Base-by-base conservation (phyloP, 2,113 vertebrate species). In the Camelus dromedarius region DNA sequence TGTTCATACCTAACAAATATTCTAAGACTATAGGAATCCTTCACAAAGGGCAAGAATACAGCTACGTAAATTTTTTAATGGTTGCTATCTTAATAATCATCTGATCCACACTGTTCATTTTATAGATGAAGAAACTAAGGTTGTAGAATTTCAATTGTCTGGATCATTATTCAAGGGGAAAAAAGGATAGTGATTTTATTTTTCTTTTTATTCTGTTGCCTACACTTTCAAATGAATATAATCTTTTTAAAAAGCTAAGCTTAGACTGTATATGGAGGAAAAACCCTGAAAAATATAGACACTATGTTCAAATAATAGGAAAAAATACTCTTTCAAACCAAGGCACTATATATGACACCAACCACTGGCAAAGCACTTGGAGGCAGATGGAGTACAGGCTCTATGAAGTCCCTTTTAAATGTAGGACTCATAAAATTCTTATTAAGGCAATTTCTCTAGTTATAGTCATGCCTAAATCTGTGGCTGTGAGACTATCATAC, bases 231-330 rank as follows among this genome's bases (percentile, higher is more conserved):
- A 69, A 77, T 5, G 87, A 77, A 95, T 11, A 91, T 46, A 87
- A 77, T 92, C 6, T n/a, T 92, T 95, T 82, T 80, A 54, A 69
- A 70, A 89, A 83, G 11, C n/a, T 90, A 42, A 84, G 9, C n/a
- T 72, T 50, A 75, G 42, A 5, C 42, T 77, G 19, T 32, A 38
- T 88, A 69, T 26, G 75, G 8, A 73, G 8, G 24, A 19, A n/a
- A 46, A 56, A n/a, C 50, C 18, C 5, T 30, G 20, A 66, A 90
- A 94, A 52, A 82, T 67, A 2, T 28, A 87, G 60, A 8, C 32
- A 11, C 22, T 14, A 46, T 50, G 30, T 54, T 95, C 20, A 96
- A 86, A 93, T 50, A 22, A 79, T 20, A 62, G 19, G 48, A 5
- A 48, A 90, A 89, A 79, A 83, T 60, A 24, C 10, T 69, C 15